phyloP scores from a whole-genome alignment of 2,113 vertebrate genomes.

The Macroglossus sobrinus region DNA sequence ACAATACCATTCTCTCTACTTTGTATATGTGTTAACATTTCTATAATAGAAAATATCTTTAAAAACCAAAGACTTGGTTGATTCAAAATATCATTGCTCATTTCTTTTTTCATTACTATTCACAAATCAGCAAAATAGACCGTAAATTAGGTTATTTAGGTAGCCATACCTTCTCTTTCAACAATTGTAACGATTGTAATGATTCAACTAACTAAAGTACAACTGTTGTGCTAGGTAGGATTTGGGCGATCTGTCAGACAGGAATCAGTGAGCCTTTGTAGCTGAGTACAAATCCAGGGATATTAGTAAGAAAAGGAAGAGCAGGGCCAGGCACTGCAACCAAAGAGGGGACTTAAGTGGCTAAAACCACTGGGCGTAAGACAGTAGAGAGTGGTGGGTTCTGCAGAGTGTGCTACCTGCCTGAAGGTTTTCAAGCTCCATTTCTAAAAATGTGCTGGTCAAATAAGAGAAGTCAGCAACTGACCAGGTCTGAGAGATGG shows the following conservation, averaged over 20 bases:
- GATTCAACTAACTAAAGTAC: neutral
- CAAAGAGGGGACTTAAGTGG: too few relatives aligned
- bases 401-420: too few relatives aligned
- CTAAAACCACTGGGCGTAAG: too few relatives aligned
- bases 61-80: neutral
- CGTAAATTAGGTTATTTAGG: neutral
- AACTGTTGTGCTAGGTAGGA: neutral
- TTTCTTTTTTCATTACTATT: neutral
- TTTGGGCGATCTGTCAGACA: neutral
- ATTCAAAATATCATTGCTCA: neutral
- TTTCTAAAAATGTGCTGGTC: too few relatives aligned
- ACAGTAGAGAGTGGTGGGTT: too few relatives aligned
- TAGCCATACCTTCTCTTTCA: neutral
- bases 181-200: too few relatives aligned
- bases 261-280: neutral
- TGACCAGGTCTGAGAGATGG: too few relatives aligned
- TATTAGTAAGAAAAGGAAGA: neutral
- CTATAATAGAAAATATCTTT: neutral
- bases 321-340: neutral
- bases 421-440: too few relatives aligned
- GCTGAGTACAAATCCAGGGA: neutral
- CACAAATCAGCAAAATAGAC: neutral
- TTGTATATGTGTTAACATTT: neutral
- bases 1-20: neutral
- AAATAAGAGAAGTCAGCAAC: too few relatives aligned